Conservation (phyloP, 2,797 vertebrate species). For the Sciaenops ocellatus region DNA sequence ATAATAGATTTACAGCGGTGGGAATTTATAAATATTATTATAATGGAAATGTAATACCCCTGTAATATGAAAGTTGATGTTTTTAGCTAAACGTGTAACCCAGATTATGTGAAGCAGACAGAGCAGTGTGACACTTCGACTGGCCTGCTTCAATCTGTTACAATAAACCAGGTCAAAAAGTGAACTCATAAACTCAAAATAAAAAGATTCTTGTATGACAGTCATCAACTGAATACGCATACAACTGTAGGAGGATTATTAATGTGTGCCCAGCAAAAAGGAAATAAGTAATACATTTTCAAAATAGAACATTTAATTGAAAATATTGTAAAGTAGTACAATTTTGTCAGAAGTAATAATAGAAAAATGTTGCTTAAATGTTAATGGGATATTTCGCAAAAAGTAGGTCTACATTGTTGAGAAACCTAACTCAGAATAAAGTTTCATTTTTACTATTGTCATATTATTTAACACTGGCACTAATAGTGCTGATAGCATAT, state of each 20-base stretch:
- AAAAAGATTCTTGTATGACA: not conserved
- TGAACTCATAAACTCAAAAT: too few relatives aligned
- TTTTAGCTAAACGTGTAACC: constrained; percentile 33
- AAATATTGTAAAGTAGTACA: not conserved
- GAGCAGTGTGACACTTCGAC: too few relatives aligned
- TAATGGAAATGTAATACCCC: constrained; percentile 14
- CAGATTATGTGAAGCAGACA: constrained; percentile 31
- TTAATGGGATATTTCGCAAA: not conserved
- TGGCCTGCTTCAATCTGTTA: too few relatives aligned
- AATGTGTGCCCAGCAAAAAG: too few relatives aligned
- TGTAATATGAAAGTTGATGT: constrained; percentile 6
- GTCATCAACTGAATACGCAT: too few relatives aligned
- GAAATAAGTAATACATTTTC: too few relatives aligned
- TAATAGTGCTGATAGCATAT: not conserved
- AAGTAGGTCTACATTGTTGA: not conserved
- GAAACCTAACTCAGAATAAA: not conserved
- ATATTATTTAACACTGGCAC: not conserved
- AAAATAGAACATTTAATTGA: not conserved
- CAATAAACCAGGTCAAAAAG: too few relatives aligned
- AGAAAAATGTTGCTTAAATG: not conserved
- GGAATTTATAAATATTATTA: not conserved
- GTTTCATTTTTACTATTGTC: not conserved
- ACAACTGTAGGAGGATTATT: too few relatives aligned
- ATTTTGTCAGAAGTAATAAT: not conserved
- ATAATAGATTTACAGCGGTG: accelerated